phyloP scores from a whole-genome alignment of 2,888 invertebrate genomes.

The Athrips mouffetella region DNA sequence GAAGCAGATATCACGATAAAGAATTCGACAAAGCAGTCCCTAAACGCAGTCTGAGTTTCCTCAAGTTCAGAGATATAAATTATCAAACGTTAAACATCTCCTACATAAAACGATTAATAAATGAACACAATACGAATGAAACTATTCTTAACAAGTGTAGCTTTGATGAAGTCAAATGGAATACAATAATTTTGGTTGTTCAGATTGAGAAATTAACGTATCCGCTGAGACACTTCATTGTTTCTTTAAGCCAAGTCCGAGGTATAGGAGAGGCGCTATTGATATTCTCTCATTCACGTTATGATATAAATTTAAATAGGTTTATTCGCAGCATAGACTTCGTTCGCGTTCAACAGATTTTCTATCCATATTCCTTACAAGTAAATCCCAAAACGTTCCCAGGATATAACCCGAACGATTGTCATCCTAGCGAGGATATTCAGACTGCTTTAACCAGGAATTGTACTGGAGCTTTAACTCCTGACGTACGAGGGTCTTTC shows the following conservation, averaged over 20 bases:
- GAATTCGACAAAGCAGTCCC: slow-evolving; percentile 26
- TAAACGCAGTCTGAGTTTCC: slow-evolving; percentile 25
- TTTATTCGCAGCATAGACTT: slow-evolving; percentile 45
- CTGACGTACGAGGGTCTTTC: slow-evolving; percentile 42
- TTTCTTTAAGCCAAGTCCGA: slow-evolving; percentile 39
- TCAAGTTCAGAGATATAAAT: background rate
- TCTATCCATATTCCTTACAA: slow-evolving; percentile 50
- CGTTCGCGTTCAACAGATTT: slow-evolving; percentile 50
- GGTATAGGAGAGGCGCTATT: slow-evolving; percentile 48
- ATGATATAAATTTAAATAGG: slow-evolving; percentile 38
- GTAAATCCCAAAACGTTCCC: slow-evolving; percentile 41
- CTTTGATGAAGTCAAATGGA: slow-evolving; percentile 35
- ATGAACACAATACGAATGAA: slow-evolving; percentile 29
- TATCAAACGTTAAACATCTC: slow-evolving; percentile 10
- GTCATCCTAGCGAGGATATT: slow-evolving; percentile 32
- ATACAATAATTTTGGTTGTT: slow-evolving; percentile 45
- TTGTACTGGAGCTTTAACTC: slow-evolving; percentile 38
- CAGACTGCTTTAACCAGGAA: slow-evolving; percentile 31
- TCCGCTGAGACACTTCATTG: slow-evolving; percentile 40
- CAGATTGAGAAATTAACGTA: slow-evolving; percentile 34
- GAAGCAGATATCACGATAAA: slow-evolving; percentile 19
- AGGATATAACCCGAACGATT: slow-evolving; percentile 37
- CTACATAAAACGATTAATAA: slow-evolving; percentile 20
- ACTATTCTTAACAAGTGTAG: slow-evolving; percentile 36
- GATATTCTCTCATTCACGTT: slow-evolving; percentile 50